Base-by-base conservation (phyloP, 2,797 vertebrate genomes). In the Anableps anableps region DNA sequence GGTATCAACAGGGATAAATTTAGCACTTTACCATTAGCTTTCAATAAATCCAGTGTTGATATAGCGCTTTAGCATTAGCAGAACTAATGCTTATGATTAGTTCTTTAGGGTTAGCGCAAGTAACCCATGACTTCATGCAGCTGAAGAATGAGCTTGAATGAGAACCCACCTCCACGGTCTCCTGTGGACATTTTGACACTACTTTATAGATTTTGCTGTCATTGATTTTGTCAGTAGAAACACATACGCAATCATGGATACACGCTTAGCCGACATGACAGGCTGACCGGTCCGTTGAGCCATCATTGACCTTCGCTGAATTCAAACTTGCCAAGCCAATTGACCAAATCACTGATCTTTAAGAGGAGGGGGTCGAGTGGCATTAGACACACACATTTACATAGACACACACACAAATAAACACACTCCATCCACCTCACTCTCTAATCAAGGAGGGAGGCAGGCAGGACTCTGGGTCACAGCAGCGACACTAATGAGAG, bases 271-370 rank as follows among this genome's bases (percentile, higher is more conserved):
- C 84, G 87, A 92, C 90, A 89, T 87, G 88, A 92, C 86, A 92
- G 89, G 82, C 89, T 88, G 91, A 93, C 89, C 88, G 91, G 89
- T 94, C 95, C 93, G 94, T 91, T 93, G 92, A 94, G 91, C 94
- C 95, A 94, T 95, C 93, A 94, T 36, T 93, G 94, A 94, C 93
- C 95, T 94, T 93, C 90, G 81, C 53, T 92, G 90, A 88, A 89
- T 96, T 95, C 92, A 91, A 90, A 95, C 90, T 90, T 95, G 95
- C 92, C 93, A 93, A 92, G 89, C 95, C 94, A 95, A 95, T 95
- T 95, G 95, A 96, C 95, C 95, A 96, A 96, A 95, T 96, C 95
- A 94, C 91, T 95, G 95, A 96, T 96, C 95, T 96, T 96, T 95
- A 96, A 95, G 95, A 95, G 93, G 91, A 79, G 66, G 72, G 78